A percentile compares a stretch with the other conserved stretches of the same genome.
Evolutionary conservation across 2,113 vertebrate species (phyloP).

Genomic region (Rhynchomys soricoides): DNA sequence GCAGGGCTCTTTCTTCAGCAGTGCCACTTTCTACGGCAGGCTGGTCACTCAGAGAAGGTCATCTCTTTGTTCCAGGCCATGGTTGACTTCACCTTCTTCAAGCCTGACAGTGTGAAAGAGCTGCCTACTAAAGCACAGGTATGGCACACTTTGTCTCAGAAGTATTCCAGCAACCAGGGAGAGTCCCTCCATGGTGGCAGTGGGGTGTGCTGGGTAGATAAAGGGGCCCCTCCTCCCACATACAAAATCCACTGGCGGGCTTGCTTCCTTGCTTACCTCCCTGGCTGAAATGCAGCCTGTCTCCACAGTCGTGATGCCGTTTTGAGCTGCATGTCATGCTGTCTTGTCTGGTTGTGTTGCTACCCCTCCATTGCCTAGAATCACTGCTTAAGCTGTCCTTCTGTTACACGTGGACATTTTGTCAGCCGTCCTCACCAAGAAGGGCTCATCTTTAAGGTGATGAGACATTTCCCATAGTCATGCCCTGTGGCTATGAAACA

Average conservation of each 20-base stretch:
- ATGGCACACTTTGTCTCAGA: slow-evolving; percentile 5
- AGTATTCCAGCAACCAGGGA: neutral
- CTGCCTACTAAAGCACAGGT: slow-evolving; percentile 95
- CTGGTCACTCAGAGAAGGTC: slow-evolving; percentile 95
- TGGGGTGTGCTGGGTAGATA: neutral
- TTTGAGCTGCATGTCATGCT: neutral
- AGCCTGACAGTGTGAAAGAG: slow-evolving; percentile 92
- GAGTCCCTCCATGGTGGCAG: neutral
- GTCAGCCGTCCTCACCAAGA: neutral
- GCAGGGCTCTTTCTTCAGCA: slow-evolving; percentile 92
- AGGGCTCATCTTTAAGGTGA: neutral
- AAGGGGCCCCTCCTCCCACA: rapidly evolving
- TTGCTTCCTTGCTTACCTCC: neutral
- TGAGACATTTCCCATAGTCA: neutral
- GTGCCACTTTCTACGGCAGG: slow-evolving; percentile 95
- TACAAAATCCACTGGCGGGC: rapidly evolving
- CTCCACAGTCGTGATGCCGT: rapidly evolving
- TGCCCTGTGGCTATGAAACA: neutral
- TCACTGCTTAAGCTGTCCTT: neutral
- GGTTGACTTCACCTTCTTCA: slow-evolving; percentile 97
- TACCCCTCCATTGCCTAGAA: neutral
- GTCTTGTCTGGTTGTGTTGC: neutral
- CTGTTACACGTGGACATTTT: neutral
- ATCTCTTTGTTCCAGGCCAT: slow-evolving; percentile 95
- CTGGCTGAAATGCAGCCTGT: neutral